phyloP scores from a whole-genome alignment of 1,140 invertebrate species.

The Hetaerina americana region DNA sequence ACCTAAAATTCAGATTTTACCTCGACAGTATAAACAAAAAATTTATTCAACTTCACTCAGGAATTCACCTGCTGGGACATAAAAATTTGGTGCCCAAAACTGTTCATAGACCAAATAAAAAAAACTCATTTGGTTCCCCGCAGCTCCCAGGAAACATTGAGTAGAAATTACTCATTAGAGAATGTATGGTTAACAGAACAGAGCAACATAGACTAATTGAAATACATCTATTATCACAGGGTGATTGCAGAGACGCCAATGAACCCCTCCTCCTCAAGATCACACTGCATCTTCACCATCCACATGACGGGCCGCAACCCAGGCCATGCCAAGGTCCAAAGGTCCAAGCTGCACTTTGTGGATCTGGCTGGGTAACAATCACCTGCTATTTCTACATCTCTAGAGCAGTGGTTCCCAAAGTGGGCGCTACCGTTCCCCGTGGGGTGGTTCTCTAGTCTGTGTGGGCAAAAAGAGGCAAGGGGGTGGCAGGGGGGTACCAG shows the following conservation, averaged over 20 bases:
- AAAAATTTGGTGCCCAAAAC: too few species aligned
- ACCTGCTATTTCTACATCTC: slow-evolving; percentile 1
- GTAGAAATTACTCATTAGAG: too few species aligned
- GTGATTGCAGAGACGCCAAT: slow-evolving; percentile 49
- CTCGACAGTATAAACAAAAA: too few species aligned
- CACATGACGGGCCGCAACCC: slow-evolving; percentile 36
- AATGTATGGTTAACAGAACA: too few species aligned
- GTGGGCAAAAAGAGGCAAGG: background rate
- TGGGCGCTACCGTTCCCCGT: background rate
- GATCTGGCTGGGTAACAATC: slow-evolving; percentile 47
- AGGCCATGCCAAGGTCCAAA: slow-evolving; percentile 32
- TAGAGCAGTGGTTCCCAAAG: too few species aligned
- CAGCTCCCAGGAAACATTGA: too few species aligned
- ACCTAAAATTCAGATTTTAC: too few species aligned
- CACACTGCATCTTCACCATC: slow-evolving; percentile 54
- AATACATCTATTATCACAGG: slow-evolving; percentile 29
- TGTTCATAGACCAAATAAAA: too few species aligned
- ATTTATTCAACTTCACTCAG: too few species aligned
- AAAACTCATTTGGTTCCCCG: too few species aligned
- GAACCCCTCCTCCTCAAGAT: slow-evolving; percentile 50
- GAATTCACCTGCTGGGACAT: too few species aligned
- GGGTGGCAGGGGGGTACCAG: background rate
- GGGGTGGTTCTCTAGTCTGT: background rate
- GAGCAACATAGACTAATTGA: too few species aligned
- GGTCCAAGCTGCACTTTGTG: slow-evolving; percentile 48